Conservation (phyloP, 2,113 vertebrate genomes). For the Cariama cristata region DNA sequence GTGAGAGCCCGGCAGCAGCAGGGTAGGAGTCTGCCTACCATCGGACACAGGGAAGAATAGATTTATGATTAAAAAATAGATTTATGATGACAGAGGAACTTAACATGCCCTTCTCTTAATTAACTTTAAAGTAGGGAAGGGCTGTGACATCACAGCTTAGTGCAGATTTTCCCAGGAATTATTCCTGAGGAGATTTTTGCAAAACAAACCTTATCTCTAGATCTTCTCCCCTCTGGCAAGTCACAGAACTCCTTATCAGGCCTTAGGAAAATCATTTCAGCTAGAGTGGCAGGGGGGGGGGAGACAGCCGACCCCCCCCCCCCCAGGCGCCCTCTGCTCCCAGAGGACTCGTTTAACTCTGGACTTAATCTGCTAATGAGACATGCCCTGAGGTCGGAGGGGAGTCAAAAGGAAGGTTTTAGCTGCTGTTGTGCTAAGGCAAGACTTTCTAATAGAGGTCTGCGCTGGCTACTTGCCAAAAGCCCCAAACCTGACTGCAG, state of each 20-base stretch:
- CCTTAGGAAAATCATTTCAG: constrained; percentile 4
- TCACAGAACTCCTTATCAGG: constrained; percentile 3
- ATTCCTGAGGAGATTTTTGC: background rate
- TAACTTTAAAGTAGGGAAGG: background rate
- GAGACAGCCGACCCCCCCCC: too few relatives aligned
- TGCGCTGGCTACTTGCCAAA: background rate
- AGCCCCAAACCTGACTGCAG: background rate
- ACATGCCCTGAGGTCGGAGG: background rate
- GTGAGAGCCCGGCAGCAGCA: background rate
- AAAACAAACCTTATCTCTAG: constrained; percentile 31
- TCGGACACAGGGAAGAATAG: accelerated
- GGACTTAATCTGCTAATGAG: constrained; percentile 60
- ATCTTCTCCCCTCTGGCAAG: background rate
- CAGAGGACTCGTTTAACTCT: constrained; percentile 20
- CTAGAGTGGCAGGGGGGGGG: background rate
- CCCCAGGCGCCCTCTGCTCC: too few relatives aligned
- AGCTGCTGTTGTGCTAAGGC: background rate
- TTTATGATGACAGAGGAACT: background rate
- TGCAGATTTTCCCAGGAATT: background rate
- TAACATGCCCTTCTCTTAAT: accelerated
- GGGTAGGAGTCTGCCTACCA: background rate
- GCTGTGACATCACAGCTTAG: background rate
- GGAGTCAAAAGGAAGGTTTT: background rate
- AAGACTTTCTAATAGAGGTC: background rate
- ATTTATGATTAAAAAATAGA: background rate